A percentile compares a stretch with the other conserved stretches of the same genome.
These are phyloP conservation scores for Heteromurus nitidus DNA, from an alignment of 2,888 invertebrate genomes.

Conservation along the genomic window DNA sequence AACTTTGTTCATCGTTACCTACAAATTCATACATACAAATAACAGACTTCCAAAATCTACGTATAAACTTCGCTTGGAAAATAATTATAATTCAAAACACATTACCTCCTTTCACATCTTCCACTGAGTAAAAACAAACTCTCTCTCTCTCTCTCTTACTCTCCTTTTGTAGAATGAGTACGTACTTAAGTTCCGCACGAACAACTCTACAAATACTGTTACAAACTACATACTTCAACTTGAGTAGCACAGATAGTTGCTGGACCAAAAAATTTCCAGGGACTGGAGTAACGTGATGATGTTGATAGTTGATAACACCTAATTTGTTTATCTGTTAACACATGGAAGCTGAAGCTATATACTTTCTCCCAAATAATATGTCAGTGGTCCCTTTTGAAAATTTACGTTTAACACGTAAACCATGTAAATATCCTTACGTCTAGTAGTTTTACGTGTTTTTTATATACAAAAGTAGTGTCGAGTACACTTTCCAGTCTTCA, in stretches of 20 bases:
- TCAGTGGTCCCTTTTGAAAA: no score
- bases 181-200: constrained; percentile 33
- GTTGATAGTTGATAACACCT: no score
- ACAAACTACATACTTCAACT: no score
- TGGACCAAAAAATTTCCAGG: constrained; percentile 33
- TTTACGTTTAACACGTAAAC: no score
- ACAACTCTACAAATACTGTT: constrained; percentile 25
- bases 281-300: neutral
- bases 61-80: no score
- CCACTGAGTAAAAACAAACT: neutral
- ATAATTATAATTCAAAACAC: constrained; percentile 49
- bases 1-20: neutral
- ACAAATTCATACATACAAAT: constrained; percentile 12
- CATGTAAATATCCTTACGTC: no score
- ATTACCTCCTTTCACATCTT: constrained; percentile 43
- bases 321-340: constrained; percentile 1
- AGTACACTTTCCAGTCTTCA: no score
- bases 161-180: neutral
- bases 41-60: no score
- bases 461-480: no score
- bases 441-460: no score
- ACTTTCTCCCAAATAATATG: neutral
- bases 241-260: constrained; percentile 15
- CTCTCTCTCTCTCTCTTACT: neutral
- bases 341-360: neutral